Evolutionary conservation across 2,888 invertebrate species (phyloP).

Genomic region (Isotomurus palustris): DNA sequence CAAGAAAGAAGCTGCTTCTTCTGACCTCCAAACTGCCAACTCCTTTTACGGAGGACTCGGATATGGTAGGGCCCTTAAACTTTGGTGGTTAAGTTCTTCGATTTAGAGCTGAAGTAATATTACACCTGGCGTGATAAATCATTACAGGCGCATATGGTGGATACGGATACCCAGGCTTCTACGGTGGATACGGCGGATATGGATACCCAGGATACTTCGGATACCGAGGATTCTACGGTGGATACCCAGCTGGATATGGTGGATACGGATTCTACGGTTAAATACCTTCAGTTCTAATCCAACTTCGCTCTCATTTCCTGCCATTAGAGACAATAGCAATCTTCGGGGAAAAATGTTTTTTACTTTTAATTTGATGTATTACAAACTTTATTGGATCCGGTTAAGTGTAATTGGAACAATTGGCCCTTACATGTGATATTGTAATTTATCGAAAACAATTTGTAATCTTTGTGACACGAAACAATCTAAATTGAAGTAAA

Average conservation of each 20-base stretch:
- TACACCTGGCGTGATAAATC: too few relatives aligned
- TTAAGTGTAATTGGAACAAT: neutral
- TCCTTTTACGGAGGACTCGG: constrained; percentile 36
- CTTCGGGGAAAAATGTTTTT: too few relatives aligned
- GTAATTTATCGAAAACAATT: too few relatives aligned
- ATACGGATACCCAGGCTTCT: constrained; percentile 20
- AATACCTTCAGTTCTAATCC: constrained; percentile 1
- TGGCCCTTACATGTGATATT: constrained; percentile 7
- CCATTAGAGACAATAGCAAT: constrained; percentile 15
- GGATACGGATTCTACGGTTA: constrained; percentile 42
- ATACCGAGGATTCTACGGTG: constrained; percentile 21
- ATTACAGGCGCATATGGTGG: neutral
- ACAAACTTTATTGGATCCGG: neutral
- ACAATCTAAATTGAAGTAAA: too few relatives aligned
- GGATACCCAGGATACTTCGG: constrained; percentile 23
- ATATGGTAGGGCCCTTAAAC: neutral
- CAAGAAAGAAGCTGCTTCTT: constrained; percentile 33
- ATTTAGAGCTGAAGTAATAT: too few relatives aligned
- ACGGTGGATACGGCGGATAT: constrained; percentile 30
- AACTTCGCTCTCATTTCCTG: neutral
- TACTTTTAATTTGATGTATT: too few relatives aligned
- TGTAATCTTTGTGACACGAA: too few relatives aligned
- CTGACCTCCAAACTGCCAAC: constrained; percentile 42
- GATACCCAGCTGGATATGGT: constrained; percentile 23
- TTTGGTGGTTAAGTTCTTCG: too few relatives aligned